Evolutionary conservation across 2,888 invertebrate species (phyloP).

Genomic region (Xestobium rufovillosum): DNA sequence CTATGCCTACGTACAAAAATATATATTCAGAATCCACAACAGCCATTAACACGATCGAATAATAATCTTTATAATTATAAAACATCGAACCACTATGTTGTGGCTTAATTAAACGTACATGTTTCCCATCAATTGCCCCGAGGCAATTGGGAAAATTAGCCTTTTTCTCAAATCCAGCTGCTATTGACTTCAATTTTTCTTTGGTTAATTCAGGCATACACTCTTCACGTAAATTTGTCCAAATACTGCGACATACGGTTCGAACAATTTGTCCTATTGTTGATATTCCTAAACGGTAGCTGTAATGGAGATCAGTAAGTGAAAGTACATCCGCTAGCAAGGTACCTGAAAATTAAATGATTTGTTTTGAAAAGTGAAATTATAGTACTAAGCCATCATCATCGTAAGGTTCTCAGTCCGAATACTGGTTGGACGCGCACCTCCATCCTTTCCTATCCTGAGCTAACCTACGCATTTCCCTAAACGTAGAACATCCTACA

Average conservation of each 20-base stretch:
- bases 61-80: slow-evolving; percentile 27
- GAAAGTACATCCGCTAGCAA: no score
- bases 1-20: slow-evolving; percentile 26
- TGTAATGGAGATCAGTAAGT: no score
- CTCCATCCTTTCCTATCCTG: no score
- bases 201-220: slow-evolving; percentile 2
- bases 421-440: no score
- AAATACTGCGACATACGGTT: slow-evolving; percentile 1
- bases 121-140: slow-evolving; percentile 16
- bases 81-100: slow-evolving; percentile 27
- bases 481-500: no score
- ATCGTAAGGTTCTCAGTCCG: no score
- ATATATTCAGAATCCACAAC: slow-evolving; percentile 27
- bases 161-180: slow-evolving; percentile 8
- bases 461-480: no score
- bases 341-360: no score
- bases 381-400: no score
- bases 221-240: slow-evolving; percentile 4
- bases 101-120: slow-evolving; percentile 12
- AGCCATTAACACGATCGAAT: slow-evolving; percentile 29
- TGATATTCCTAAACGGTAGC: slow-evolving; percentile 24
- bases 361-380: no score
- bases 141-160: slow-evolving; percentile 16
- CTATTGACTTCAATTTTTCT: slow-evolving; percentile 9
- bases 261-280: slow-evolving; percentile 22